A percentile compares a stretch with the other conserved stretches of the same genome.
phyloP scores from a whole-genome alignment of 2,888 invertebrate species.

The Tetragonula carbonaria region DNA sequence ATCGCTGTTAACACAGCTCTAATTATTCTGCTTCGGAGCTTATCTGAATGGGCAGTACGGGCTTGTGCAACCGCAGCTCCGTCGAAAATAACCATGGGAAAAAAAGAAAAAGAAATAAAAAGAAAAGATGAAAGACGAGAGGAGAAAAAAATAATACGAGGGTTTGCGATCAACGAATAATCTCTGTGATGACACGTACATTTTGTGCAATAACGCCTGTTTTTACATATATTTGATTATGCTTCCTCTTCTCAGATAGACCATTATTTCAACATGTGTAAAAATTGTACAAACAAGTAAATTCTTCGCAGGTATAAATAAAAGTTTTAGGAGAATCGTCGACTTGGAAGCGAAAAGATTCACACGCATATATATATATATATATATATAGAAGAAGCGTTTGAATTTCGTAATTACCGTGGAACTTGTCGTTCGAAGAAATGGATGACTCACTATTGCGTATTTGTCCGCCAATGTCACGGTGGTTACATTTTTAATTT shows the following conservation, averaged over 20 bases:
- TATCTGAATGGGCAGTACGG: neutral
- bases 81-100: neutral
- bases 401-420: neutral
- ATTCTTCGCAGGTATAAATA: neutral
- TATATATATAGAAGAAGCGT: neutral
- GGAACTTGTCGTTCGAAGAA: neutral
- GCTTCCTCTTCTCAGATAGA: neutral
- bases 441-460: neutral
- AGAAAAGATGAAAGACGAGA: too few relatives aligned
- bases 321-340: neutral
- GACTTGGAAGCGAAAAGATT: neutral
- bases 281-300: neutral
- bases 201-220: conserved; percentile 19
- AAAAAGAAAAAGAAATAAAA: neutral
- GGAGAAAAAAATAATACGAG: neutral
- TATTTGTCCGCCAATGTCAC: neutral
- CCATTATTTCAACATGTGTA: neutral
- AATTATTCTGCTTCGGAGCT: neutral
- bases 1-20: neutral
- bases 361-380: too few relatives aligned
- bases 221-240: conserved; percentile 1
- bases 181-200: neutral
- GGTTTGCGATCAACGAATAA: neutral
- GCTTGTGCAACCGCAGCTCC: neutral
- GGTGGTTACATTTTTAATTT: neutral